Base-by-base conservation (phyloP, 2,113 vertebrate species). In the human region DNA sequence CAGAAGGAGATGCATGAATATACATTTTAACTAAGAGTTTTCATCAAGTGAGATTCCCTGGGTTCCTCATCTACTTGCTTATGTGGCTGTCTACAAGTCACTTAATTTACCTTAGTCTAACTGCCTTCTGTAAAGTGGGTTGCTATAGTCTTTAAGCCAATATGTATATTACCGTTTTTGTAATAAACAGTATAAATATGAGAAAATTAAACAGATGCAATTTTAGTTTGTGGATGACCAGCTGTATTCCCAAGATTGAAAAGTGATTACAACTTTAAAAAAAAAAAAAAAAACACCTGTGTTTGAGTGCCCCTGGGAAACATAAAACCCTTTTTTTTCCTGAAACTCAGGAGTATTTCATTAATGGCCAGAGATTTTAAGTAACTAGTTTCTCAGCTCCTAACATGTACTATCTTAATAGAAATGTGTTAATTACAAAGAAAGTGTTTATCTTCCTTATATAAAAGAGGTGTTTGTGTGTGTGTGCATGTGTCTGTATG, bases 1-100 rank as follows among this genome's bases (percentile, higher is more conserved):
- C 64, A 96, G 43, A 85, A 18, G 16, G 83, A 83, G 23, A 92
- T 81, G 87, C 5, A 43, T 55, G 2, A 89, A 40, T 92, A 68
- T 64, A 73, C 55, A 83, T 70, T 97, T 95, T 87, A 87, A 91
- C 45, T 45, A 50, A 72, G 48, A 85, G 9, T 93, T 95, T 94
- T 95, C n/a, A 81, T 83, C 45, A 81, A 57, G 43, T 89, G 66
- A 80, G 50, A 85, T 70, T 81, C 43, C 45, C 32, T 82, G 2
- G 1, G 4, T 55, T 93, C 22, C n/a, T 96, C 38, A 57, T 68
- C 14, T 92, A 23, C n/a, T 59, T 87, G 14, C 8, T 93, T 73
- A 84, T 27, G 6, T 90, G 30, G 8, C 52, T 78, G 10, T 88
- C 32, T 90, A 11, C 16, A 45, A 8, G 35, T 88, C 52, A 82